Base-by-base conservation (phyloP, 2,888 invertebrate species). In the Meiosimyza platycephala region DNA sequence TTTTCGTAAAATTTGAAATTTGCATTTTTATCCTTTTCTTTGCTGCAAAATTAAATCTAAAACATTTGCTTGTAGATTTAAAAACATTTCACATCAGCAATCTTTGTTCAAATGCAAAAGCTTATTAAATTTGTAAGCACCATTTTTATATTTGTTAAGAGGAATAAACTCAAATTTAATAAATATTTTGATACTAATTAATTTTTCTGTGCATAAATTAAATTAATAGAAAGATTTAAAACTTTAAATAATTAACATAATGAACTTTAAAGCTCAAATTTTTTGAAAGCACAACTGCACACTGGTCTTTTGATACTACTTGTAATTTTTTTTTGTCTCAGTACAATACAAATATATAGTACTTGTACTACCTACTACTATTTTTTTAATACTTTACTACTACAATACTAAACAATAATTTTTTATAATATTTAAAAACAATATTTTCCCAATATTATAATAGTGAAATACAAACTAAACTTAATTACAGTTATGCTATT, bases 231-330 rank as follows among this genome's bases (percentile, higher is more conserved):
- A 18, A 57, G 9, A 28, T 28, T 57, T 5, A 28, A 18, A 57
- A 28, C 57, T 57, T 57, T 11, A 28, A 57, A 28, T 28, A 28
- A 0, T 9, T 57, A 57, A 57, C 11, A 7, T 22, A 57, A 40
- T 9, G 9, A 57, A 57, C 57, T 57, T 57, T 57, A 22, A 55
- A 6, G 28, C 22, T 16, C 13, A 59, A 16, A 59, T 22, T 6
- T 59, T 18, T 62, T 62, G 13, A 62, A 62, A 62, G 22, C 47
- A 16, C 16, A 16, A 62, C 40, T 33, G 28, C 47, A 33, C 50
- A 40, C 60, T 40, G 76, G 76, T 75, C 80, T 83, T 82, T 83
- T 83, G 83, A 83, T 83, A 82, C 83, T 83, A 83, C 80, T 81
- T 80, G 79, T 81, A 6, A 40, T 80, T 81, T 80, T 81, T 80